Base-by-base conservation (phyloP, 2,888 invertebrate species). In the Deilephila elpenor region DNA sequence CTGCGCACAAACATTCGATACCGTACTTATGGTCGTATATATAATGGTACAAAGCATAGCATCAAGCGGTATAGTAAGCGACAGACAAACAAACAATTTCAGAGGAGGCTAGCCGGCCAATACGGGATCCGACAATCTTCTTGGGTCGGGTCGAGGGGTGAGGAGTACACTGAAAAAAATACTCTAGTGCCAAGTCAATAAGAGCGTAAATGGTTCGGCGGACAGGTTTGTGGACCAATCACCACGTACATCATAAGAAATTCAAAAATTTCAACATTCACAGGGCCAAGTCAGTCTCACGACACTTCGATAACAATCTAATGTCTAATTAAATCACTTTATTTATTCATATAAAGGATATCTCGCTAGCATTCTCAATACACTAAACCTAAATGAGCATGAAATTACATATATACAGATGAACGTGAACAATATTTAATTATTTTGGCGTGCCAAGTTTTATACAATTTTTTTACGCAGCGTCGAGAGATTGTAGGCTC, bases 141-240 rank as follows among this genome's bases (percentile, higher is more conserved):
- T 87, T 87, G 91, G 91, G 93, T 95, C 95, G 93, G 95, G 95
- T 95, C 95, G 95, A 94, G 95, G 95, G 95, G 95, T 95, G 93
- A 91, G 93, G 93, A 91, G 88, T 88, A 93, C 94, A 95, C 95
- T 95, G 95, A 93, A 95, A 95, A 93, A 94, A 92, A 94, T 91
- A 93, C 92, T 95, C 94, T 95, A 94, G 92, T 92, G 94, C 94
- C 93, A 93, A 88, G 90, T 93, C 91, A 90, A 92, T 92, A 92
- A 89, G 92, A 93, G 91, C 93, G 84, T 88, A 86, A 89, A 89
- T 86, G 86, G 91, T 91, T 89, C 89, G 93, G 91, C 91, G 86
- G 89, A 88, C 87, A 89, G 87, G 88, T 89, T 78, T 79, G 84
- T 82, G 80, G 82, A 79, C 78, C 77, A 78, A 74, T 80, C 78